These are phyloP conservation scores for Leptinotarsa juncta DNA, from an alignment of 2,888 invertebrate genomes.

Conservation along the genomic window DNA sequence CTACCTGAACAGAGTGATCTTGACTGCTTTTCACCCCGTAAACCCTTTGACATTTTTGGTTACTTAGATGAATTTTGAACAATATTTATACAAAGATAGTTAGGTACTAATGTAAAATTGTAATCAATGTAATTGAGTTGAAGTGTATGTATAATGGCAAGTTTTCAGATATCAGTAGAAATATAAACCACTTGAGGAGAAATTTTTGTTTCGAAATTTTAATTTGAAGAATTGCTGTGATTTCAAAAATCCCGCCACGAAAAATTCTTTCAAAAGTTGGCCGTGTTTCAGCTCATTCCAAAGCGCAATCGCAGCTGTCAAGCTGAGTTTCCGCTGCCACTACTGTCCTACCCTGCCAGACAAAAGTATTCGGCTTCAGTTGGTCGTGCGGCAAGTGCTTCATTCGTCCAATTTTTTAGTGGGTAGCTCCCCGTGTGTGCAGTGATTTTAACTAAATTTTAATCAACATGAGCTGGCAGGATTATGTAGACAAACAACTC, in stretches of 20 bases:
- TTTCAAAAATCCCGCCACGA: slow-evolving; percentile 6
- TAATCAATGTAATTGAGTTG: no score
- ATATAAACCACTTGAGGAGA: no score
- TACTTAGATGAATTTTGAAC: no score
- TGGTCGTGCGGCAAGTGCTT: slow-evolving; percentile 59
- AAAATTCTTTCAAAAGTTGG: not conserved
- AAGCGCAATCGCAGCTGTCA: slow-evolving; percentile 57
- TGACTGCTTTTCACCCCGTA: no score
- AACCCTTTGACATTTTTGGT: no score
- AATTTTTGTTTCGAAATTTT: not conserved
- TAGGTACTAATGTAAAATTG: no score
- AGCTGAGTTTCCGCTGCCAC: slow-evolving; percentile 56
- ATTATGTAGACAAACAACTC: slow-evolving; percentile 97
- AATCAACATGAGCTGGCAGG: slow-evolving; percentile 94
- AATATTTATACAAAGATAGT: no score
- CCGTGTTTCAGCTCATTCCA: not conserved
- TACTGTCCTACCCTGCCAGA: slow-evolving; percentile 53
- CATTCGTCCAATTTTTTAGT: slow-evolving; percentile 55
- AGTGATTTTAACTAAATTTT: slow-evolving; percentile 57
- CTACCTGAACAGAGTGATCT: no score
- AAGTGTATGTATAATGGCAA: no score
- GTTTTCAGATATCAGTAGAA: no score
- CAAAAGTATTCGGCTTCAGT: slow-evolving; percentile 58
- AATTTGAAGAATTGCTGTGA: not conserved
- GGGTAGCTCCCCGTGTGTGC: slow-evolving; percentile 61